Conservation (phyloP, 2,888 invertebrate genomes). For the Papilio elwesi region DNA sequence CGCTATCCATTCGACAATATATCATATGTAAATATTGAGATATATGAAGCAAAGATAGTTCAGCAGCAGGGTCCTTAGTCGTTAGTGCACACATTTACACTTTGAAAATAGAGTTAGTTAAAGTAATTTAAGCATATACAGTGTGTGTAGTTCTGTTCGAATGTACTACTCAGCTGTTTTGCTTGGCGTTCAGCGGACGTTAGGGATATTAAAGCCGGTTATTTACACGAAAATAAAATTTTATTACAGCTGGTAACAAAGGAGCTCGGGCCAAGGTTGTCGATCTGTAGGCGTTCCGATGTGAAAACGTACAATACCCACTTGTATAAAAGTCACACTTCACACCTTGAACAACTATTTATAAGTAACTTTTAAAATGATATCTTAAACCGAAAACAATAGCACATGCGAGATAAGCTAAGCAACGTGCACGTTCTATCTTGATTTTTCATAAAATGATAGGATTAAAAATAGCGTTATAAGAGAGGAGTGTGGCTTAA, state of each 20-base stretch:
- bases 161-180: slow-evolving; percentile 16
- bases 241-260: slow-evolving; percentile 54
- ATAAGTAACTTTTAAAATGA: not conserved
- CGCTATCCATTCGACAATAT: too few relatives aligned
- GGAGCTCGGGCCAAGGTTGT: slow-evolving; percentile 42
- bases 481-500: too few relatives aligned
- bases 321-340: slow-evolving; percentile 3
- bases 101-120: too few relatives aligned
- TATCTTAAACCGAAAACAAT: not conserved
- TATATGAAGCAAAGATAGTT: too few relatives aligned
- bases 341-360: slow-evolving; percentile 22
- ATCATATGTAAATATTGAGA: too few relatives aligned
- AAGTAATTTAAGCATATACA: not conserved
- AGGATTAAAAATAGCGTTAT: too few relatives aligned
- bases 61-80: too few relatives aligned
- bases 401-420: not conserved
- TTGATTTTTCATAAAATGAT: too few relatives aligned
- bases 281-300: slow-evolving; percentile 26
- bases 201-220: slow-evolving; percentile 48
- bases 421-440: too few relatives aligned
- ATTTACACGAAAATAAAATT: slow-evolving; percentile 57
- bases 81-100: too few relatives aligned
- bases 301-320: slow-evolving; percentile 28
- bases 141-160: slow-evolving; percentile 22
- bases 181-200: slow-evolving; percentile 43